Percentiles rank a stretch among this genome's conserved stretches.
These are phyloP conservation scores for Andrena marginata DNA, from an alignment of 2,888 invertebrate genomes.

Conservation along the genomic window DNA sequence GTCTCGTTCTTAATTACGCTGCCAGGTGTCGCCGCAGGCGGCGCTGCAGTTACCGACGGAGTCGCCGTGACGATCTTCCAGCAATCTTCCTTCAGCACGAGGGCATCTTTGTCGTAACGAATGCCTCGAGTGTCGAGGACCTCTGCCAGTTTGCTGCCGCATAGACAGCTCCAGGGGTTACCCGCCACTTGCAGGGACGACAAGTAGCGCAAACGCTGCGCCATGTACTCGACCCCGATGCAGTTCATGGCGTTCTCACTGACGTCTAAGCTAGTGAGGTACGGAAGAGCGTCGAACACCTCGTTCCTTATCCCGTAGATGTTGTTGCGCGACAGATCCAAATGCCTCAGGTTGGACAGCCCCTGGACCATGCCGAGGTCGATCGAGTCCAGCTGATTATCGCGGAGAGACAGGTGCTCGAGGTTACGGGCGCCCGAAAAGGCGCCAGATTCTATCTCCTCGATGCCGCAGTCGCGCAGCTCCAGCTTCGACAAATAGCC, in stretches of 20 bases:
- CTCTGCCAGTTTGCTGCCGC: constrained; percentile 68
- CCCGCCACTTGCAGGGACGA: constrained; percentile 61
- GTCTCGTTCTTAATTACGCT: constrained; percentile 5
- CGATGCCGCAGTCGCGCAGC: constrained; percentile 72
- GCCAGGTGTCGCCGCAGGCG: neutral
- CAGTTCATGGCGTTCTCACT: constrained; percentile 77
- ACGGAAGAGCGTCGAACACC: constrained; percentile 68
- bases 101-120: constrained; percentile 64
- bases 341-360: constrained; percentile 55
- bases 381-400: constrained; percentile 71
- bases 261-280: constrained; percentile 67
- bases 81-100: constrained; percentile 61
- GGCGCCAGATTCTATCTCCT: constrained; percentile 69
- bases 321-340: constrained; percentile 74
- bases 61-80: neutral
- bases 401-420: constrained; percentile 68
- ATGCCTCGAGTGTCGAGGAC: constrained; percentile 67
- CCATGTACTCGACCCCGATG: constrained; percentile 73
- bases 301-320: constrained; percentile 73
- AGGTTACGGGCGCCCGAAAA: constrained; percentile 69
- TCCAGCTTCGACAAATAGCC: constrained; percentile 71
- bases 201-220: constrained; percentile 57
- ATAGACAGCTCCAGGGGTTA: constrained; percentile 79
- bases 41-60: neutral
- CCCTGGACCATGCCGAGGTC: constrained; percentile 64